Evolutionary conservation across 2,888 invertebrate genomes (phyloP).

Genomic region (Microplitis deprimator): DNA sequence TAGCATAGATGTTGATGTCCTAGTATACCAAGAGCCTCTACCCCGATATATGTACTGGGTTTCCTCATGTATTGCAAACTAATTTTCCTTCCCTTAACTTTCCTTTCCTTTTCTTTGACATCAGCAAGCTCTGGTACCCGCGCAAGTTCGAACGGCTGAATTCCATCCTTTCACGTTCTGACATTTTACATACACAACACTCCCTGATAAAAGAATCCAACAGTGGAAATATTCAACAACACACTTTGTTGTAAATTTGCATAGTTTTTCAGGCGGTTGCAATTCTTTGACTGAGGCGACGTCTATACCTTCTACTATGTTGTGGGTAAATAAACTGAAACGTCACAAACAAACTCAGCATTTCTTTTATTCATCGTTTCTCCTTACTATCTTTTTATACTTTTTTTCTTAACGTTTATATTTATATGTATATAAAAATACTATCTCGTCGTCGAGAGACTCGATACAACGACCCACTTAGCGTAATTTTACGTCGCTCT

Average conservation of each 20-base stretch:
- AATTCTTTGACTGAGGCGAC: background rate
- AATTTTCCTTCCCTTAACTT: background rate
- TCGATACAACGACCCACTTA: background rate
- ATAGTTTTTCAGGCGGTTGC: background rate
- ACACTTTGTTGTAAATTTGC: background rate
- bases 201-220: background rate
- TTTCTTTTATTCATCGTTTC: background rate
- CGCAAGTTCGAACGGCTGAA: background rate
- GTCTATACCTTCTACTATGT: background rate
- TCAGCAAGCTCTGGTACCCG: background rate
- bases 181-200: background rate
- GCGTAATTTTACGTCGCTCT: background rate
- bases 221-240: background rate
- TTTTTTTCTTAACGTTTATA: background rate
- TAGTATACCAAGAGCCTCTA: background rate
- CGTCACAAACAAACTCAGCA: background rate
- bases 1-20: background rate
- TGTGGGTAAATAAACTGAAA: background rate
- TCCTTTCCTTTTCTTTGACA: background rate
- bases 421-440: background rate
- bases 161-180: background rate
- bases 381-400: background rate
- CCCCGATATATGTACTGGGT: no score
- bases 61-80: no score
- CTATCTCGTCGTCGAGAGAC: background rate